Evolutionary conservation across 1,140 invertebrate genomes (phyloP).

Genomic region (Paraescarpia echinospica): DNA sequence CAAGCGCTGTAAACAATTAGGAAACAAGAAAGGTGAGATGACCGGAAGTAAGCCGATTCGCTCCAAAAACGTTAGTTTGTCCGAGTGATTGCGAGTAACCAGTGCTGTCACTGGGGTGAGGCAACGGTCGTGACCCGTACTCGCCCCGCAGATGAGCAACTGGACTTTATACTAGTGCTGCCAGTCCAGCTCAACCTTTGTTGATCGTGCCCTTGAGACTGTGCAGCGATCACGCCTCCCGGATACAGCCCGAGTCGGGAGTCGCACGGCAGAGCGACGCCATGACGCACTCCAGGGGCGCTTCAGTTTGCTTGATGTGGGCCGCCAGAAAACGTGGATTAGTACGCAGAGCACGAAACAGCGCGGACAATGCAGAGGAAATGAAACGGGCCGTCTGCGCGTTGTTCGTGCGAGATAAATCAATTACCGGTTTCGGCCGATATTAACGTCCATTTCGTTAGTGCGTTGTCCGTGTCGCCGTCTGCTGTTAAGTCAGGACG

Average conservation of each 20-base stretch:
- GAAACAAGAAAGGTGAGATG: too few species aligned
- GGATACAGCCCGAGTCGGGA: not conserved
- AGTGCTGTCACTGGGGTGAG: not conserved
- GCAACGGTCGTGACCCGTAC: not conserved
- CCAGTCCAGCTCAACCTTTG: too few species aligned
- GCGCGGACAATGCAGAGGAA: constrained; percentile 3
- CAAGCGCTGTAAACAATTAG: too few species aligned
- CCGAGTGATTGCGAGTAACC: not conserved
- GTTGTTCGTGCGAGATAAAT: not conserved
- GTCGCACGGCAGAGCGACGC: not conserved
- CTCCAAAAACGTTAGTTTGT: not conserved
- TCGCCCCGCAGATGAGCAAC: not conserved
- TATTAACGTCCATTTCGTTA: not conserved
- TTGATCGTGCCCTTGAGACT: too few species aligned
- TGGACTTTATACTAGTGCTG: not conserved
- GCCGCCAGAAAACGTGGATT: not conserved
- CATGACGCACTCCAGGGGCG: not conserved
- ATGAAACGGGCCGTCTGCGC: not conserved
- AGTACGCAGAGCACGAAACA: not conserved
- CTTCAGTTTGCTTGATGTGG: not conserved
- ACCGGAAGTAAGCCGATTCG: not conserved
- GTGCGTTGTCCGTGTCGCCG: not conserved
- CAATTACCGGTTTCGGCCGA: constrained; percentile 3
- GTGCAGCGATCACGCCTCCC: not conserved
- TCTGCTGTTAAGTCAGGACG: not conserved